phyloP scores from a whole-genome alignment of 2,888 invertebrate species.

The Arctia plantaginis region DNA sequence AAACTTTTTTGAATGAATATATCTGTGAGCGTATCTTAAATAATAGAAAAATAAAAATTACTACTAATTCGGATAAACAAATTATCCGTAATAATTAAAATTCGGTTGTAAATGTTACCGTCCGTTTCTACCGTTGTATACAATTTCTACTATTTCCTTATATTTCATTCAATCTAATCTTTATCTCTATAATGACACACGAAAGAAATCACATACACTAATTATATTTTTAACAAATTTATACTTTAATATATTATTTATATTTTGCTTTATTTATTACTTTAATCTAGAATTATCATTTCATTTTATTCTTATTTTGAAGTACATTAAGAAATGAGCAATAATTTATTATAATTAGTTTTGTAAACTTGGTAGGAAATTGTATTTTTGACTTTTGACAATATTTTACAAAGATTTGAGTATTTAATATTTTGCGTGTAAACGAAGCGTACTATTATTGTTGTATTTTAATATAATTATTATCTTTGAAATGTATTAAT shows the following conservation, averaged over 20 bases:
- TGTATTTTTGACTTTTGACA: constrained; percentile 5
- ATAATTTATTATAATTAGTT: not conserved
- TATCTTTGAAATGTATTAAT: not conserved
- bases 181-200: not conserved
- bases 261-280: not conserved
- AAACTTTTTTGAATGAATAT: not conserved
- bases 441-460: constrained; percentile 1
- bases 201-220: not conserved
- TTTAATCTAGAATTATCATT: not conserved
- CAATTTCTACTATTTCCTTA: not conserved
- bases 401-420: not conserved
- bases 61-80: not conserved
- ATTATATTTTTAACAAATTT: constrained; percentile 7
- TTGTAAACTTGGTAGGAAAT: not conserved
- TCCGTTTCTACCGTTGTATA: constrained; percentile 2
- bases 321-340: not conserved
- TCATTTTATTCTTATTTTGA: not conserved
- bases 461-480: constrained; percentile 10
- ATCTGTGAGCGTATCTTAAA: not conserved
- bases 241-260: not conserved
- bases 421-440: constrained; percentile 5
- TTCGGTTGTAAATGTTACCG: constrained; percentile 12
- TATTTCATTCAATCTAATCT: not conserved
- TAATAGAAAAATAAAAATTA: not conserved
- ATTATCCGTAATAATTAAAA: not conserved